Base-by-base conservation (phyloP, 2,888 invertebrate genomes). In the Rhingia rostrata region DNA sequence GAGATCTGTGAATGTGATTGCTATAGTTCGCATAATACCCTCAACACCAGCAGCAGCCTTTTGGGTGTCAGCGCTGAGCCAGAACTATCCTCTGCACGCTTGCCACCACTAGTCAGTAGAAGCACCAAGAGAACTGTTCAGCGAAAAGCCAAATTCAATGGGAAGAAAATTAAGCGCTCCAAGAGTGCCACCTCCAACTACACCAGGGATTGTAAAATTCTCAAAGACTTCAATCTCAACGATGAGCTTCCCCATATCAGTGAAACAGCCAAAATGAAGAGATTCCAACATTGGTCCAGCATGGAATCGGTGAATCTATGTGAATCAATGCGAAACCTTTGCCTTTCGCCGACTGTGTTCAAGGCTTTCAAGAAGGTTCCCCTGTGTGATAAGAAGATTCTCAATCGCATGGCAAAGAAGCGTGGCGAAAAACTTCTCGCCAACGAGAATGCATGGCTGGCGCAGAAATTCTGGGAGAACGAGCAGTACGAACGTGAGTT, bases 341-440 rank as follows among this genome's bases (percentile, higher is more conserved):
- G 91, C 39, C 81, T 91, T 43, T 89, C 88, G 12, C 90, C 91
- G 0, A 88, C 88, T 2, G 88, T 91, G 33, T 88, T 87, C 0
- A 88, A 89, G 7, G 90, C 91, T 2, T 91, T 89, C 47, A 87
- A 88, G 4, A 88, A 89, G 78, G 88, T 92, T 51, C 89, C 92
- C 0, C 87, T 88, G 32, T 91, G 91, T 75, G 91, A 92, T 74
- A 89, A 91, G 81, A 90, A 89, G 80, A 92, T 92, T 70, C 88
- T 92, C 1, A 91, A 91, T 85, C 89, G 92, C n/a, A 91, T 91
- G 91, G 91, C 90, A 0, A 89, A 87, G 10, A 91, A 90, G 82
- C 89, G 91, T 0, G 89, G 87, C 45, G 89, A 91, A 53, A 88
- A 90, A 79, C 88, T 89, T 0, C 70, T 88, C 22, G 88, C 88